A percentile compares a stretch with the other conserved stretches of the same genome.
Evolutionary conservation across 2,113 vertebrate genomes (phyloP).

Genomic region (Cariama cristata): DNA sequence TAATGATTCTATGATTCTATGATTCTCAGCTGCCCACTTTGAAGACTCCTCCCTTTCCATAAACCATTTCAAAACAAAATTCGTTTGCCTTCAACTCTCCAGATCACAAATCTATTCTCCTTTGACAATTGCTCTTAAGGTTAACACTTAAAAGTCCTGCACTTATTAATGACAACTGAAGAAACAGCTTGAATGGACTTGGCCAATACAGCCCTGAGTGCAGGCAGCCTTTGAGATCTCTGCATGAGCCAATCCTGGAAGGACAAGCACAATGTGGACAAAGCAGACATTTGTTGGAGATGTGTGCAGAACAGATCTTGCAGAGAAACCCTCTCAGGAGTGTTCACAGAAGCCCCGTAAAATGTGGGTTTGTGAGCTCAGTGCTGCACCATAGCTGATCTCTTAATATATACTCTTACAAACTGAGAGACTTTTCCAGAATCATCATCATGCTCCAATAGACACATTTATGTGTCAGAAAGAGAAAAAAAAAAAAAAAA

Average conservation of each 20-base stretch:
- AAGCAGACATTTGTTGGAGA: neutral
- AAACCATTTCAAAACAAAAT: neutral
- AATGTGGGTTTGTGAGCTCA: neutral
- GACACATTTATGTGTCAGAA: neutral
- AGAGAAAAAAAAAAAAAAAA: no score
- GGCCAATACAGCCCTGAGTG: neutral
- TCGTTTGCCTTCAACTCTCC: neutral
- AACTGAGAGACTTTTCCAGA: neutral
- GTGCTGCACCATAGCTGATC: neutral
- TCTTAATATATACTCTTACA: neutral
- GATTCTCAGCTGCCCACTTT: neutral
- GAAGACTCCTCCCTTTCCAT: neutral
- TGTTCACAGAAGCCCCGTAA: neutral
- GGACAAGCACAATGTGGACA: neutral
- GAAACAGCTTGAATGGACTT: neutral
- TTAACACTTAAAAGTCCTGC: neutral
- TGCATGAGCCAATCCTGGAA: neutral
- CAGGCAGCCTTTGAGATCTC: neutral
- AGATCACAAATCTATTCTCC: neutral
- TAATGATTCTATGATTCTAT: no score
- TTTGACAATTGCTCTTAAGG: neutral
- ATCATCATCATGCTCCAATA: neutral
- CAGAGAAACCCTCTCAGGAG: neutral
- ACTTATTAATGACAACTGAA: neutral
- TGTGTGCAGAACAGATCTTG: fast-evolving